Percentiles rank a stretch among this genome's conserved stretches.
These are phyloP conservation scores for Rhinella marina DNA, from an alignment of 2,797 vertebrate species.

Conservation along the genomic window DNA sequence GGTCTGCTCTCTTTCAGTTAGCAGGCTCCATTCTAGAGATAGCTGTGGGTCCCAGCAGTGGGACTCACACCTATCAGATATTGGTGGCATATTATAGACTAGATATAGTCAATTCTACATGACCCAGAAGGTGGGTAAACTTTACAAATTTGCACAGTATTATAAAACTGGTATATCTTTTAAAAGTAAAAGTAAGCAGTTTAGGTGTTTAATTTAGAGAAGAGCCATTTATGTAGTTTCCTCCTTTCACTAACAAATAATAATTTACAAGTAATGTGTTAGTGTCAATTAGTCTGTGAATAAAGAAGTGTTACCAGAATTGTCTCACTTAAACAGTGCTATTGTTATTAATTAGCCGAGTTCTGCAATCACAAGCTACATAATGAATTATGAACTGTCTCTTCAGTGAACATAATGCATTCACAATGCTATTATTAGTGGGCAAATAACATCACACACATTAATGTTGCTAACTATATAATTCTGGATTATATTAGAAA, in stretches of 20 bases:
- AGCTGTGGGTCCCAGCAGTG: too few relatives aligned
- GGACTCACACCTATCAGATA: too few relatives aligned
- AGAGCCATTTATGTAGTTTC: conserved; percentile 3
- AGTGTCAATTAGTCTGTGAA: conserved; percentile 77
- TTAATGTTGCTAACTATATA: neutral
- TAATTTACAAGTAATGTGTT: conserved; percentile 75
- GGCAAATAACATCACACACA: conserved; percentile 69
- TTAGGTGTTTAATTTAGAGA: neutral
- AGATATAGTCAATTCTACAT: too few relatives aligned
- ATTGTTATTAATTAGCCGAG: conserved; percentile 82
- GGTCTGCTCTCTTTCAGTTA: too few relatives aligned
- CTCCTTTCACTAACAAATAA: conserved; percentile 78
- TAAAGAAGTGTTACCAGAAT: conserved; percentile 77
- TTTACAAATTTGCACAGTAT: too few relatives aligned
- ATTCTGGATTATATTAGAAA: neutral
- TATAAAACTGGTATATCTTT: neutral
- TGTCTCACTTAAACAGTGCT: conserved; percentile 74
- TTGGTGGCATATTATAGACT: too few relatives aligned
- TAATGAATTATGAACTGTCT: conserved; percentile 75
- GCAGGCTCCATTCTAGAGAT: too few relatives aligned
- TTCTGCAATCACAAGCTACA: conserved; percentile 77
- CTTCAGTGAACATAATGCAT: conserved; percentile 69
- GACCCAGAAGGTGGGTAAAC: too few relatives aligned
- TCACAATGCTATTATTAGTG: conserved; percentile 67
- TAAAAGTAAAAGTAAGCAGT: neutral